phyloP scores from a whole-genome alignment of 2,888 invertebrate genomes.

The Tromatobia lineatoria region DNA sequence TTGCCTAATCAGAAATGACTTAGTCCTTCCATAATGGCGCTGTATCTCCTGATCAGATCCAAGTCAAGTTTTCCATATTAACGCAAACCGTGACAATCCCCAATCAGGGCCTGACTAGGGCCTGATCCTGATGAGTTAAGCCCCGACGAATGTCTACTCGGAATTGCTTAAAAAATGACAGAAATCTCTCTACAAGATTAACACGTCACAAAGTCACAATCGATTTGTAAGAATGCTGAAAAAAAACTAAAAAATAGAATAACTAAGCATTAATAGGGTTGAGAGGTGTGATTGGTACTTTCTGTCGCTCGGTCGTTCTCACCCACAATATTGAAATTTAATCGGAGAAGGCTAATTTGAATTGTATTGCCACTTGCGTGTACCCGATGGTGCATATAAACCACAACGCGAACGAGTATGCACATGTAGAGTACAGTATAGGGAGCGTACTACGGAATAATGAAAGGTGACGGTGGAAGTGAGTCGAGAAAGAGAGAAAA shows the following conservation, averaged over 20 bases:
- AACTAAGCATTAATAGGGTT: conserved; percentile 18
- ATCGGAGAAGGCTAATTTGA: conserved; percentile 81
- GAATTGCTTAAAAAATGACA: no score
- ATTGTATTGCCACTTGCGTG: conserved; percentile 78
- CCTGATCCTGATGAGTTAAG: no score
- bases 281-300: conserved; percentile 36
- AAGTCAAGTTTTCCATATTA: no score
- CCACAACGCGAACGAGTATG: conserved; percentile 66
- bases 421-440: conserved; percentile 26
- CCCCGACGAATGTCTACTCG: no score
- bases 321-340: conserved; percentile 66
- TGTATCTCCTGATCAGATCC: no score
- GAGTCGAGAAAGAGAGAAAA: conserved; percentile 50
- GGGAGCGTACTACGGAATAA: conserved; percentile 54
- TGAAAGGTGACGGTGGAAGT: conserved; percentile 29
- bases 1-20: no score
- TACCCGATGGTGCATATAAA: conserved; percentile 74
- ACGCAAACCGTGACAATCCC: no score
- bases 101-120: no score
- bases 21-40: no score
- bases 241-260: conserved; percentile 3
- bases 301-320: conserved; percentile 12
- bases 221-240: neutral
- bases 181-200: no score
- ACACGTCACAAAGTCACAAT: neutral